These are phyloP conservation scores for Calidris pugnax DNA, from an alignment of 2,113 vertebrate species.

Conservation along the genomic window DNA sequence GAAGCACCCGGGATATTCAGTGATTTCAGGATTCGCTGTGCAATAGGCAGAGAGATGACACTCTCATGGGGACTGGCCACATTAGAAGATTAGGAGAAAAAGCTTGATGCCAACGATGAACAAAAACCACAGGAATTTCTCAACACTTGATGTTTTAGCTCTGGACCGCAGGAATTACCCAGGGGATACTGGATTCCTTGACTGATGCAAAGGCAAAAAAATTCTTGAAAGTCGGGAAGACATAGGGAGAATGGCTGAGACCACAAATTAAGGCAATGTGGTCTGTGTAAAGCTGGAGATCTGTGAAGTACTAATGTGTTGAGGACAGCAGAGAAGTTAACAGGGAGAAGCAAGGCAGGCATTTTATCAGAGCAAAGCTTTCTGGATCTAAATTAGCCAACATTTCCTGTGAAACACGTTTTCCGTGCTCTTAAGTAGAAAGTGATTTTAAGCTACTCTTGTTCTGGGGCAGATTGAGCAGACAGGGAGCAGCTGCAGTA, in stretches of 20 bases:
- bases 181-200: background rate
- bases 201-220: background rate
- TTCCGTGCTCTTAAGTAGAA: background rate
- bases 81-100: background rate
- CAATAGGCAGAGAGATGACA: background rate
- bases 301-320: no score
- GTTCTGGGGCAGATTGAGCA: background rate
- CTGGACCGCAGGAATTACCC: background rate
- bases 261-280: background rate
- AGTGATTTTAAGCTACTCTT: background rate
- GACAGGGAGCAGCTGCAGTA: background rate
- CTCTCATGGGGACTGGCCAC: background rate
- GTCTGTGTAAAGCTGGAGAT: background rate
- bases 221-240: background rate
- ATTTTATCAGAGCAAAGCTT: background rate
- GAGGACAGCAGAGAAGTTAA: background rate
- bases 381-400: background rate
- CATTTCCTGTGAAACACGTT: background rate
- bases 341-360: background rate
- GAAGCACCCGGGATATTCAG: background rate
- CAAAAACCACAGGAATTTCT: background rate
- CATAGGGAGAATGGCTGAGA: background rate
- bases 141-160: background rate
- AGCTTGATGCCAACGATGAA: background rate
- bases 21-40: background rate